These are phyloP conservation scores for Stenotaenia linearis DNA, from an alignment of 2,888 invertebrate species.

Conservation along the genomic window DNA sequence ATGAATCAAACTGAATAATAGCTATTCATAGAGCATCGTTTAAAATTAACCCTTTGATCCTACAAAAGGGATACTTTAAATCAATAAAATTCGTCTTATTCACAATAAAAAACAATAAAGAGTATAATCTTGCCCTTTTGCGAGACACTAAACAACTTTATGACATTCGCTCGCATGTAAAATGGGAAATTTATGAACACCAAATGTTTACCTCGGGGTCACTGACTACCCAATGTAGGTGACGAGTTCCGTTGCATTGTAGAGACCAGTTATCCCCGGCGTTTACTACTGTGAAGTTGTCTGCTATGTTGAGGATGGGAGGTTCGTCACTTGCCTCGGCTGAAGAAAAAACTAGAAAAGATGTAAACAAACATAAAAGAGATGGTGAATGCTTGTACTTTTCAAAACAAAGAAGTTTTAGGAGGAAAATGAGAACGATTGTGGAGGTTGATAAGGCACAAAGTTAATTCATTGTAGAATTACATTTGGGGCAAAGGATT, in stretches of 20 bases:
- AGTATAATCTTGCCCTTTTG: background rate
- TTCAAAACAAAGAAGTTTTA: no score
- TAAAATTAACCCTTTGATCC: background rate
- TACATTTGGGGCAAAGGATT: no score
- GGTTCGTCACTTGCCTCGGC: background rate
- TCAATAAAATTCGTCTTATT: background rate
- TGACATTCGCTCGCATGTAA: background rate
- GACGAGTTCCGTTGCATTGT: background rate
- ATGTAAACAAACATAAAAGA: no score
- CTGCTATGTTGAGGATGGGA: background rate
- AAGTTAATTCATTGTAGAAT: no score
- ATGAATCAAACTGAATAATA: background rate
- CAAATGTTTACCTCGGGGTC: background rate
- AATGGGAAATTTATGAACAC: background rate
- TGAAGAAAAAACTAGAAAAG: background rate
- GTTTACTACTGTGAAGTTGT: background rate
- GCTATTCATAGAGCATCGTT: background rate
- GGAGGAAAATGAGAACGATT: no score
- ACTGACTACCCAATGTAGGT: background rate
- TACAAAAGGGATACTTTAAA: background rate
- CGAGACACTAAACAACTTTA: background rate
- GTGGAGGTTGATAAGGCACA: no score
- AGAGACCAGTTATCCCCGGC: slow-evolving; percentile 8
- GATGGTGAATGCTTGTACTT: no score
- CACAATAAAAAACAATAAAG: background rate